These are phyloP conservation scores for Forbesichthys papilliferus DNA, from an alignment of 2,113 vertebrate species.

Conservation along the genomic window DNA sequence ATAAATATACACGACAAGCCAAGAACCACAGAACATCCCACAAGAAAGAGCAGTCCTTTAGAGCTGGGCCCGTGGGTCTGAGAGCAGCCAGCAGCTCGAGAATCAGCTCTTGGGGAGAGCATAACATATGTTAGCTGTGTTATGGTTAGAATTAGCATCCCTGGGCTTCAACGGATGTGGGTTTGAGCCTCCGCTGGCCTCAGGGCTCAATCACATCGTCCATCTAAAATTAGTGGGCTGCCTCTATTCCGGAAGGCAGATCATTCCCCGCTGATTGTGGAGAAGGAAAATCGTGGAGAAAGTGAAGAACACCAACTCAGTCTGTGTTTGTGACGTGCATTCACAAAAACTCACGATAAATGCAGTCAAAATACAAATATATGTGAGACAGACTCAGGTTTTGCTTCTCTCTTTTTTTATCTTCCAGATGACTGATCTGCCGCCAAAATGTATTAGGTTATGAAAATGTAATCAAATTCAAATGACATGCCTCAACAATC, in stretches of 20 bases:
- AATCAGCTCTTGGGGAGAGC: conserved; percentile 72
- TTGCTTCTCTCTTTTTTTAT: background rate
- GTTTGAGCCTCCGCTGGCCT: conserved; percentile 72
- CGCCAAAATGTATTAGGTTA: too few species aligned
- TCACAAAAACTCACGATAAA: conserved; percentile 42
- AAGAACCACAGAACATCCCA: conserved; percentile 67
- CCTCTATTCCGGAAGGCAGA: conserved; percentile 69
- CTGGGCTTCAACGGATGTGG: conserved; percentile 76
- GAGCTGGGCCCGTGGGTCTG: conserved; percentile 33
- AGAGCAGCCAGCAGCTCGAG: conserved; percentile 57
- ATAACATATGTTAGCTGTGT: conserved; percentile 79
- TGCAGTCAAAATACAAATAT: conserved; percentile 45
- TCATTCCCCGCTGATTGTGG: conserved; percentile 75
- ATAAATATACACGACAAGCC: conserved; percentile 69
- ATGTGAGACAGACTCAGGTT: conserved; percentile 30
- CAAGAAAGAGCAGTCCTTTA: conserved; percentile 67
- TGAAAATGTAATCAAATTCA: too few species aligned
- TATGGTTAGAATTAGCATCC: conserved; percentile 78
- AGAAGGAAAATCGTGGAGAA: conserved; percentile 53
- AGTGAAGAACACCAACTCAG: conserved; percentile 43
- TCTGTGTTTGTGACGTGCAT: conserved; percentile 52
- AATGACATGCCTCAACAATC: too few species aligned
- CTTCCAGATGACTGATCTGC: background rate
- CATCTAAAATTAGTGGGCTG: conserved; percentile 77
- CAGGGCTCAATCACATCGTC: conserved; percentile 72